Evolutionary conservation across 2,888 invertebrate species (phyloP), one percentile per base, ranked within the genome.

Genomic region (Podotricha telesiphe): DNA sequence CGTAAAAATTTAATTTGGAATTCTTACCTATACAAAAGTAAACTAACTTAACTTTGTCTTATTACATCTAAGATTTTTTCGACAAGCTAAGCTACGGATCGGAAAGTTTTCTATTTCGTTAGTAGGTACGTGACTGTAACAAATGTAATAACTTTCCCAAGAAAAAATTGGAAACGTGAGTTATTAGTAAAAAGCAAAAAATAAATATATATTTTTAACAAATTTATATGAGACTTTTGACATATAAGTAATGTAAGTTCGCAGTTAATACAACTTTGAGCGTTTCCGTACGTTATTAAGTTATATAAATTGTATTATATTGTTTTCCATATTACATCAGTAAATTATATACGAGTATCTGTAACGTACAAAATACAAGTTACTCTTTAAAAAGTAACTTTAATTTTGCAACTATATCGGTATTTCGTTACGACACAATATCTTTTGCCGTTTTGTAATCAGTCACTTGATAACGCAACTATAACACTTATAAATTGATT

Each of bases 381-480:
- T 37, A 56, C 19, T 19, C n/a, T 10, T 34, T 15, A 1, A 40
- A 58, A 42, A n/a, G 10, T 28, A 10, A 28, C n/a, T 28, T 53
- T 3, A 61, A 68, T 68, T 64, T 67, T 59, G 64, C 45, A 65
- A 68, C 20, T 47, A 50, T 58, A 40, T 28, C 20, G 34, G 64
- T 51, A 69, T 72, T 64, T 67, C 40, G 45, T 67, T 50, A 58
- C 69, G 65, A 71, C 69, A 75, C 67, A 65, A 61, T 3, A 28
- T 48, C 17, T 69, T 65, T 58, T 66, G 20, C 34, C 72, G 72
- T 87, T 86, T 85, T 82, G 74, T 80, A 86, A 86, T 78, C 74
- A 56, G 66, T 71, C 81, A 78, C 65, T 77, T 69, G 71, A 75
- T 75, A 76, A 65, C 37, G 34, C 19, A 10, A 62, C 61, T 61